Evolutionary conservation across 2,797 vertebrate species (phyloP).

Genomic region (Peromyscus aztecus): DNA sequence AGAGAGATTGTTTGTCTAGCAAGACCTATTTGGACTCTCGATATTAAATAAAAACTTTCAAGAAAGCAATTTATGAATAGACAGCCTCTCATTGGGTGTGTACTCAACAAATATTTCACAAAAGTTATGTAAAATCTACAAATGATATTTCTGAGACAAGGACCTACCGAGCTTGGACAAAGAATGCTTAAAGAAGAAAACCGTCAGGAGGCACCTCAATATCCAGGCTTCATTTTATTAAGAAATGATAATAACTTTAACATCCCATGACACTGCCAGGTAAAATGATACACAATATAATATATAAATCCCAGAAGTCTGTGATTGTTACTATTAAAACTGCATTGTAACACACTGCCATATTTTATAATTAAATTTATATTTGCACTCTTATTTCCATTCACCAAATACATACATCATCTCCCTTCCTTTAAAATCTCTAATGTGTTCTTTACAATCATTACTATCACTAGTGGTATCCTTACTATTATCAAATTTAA

Average conservation of each 20-base stretch:
- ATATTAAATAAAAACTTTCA: not conserved
- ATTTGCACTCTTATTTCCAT: not conserved
- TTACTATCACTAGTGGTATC: not conserved
- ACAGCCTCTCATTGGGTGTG: not conserved
- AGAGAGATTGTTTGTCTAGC: not conserved
- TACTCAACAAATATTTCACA: not conserved
- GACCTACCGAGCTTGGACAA: not conserved
- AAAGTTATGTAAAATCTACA: not conserved
- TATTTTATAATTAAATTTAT: conserved; percentile 59
- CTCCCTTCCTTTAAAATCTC: not conserved
- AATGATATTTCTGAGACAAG: not conserved
- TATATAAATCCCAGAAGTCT: not conserved
- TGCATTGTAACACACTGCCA: not conserved
- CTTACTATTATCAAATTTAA: not conserved
- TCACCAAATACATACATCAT: not conserved
- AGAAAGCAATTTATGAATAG: not conserved
- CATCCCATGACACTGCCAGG: not conserved
- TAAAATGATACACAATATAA: not conserved
- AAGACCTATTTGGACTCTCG: not conserved
- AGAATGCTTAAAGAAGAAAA: not conserved
- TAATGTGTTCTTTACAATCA: not conserved
- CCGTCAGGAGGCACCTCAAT: not conserved
- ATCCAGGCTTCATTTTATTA: not conserved
- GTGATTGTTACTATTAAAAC: not conserved
- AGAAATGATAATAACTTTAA: not conserved